Percentiles rank a stretch among this genome's conserved stretches.
phyloP scores from a whole-genome alignment of 2,797 vertebrate species.

The Poecilia velifera region DNA sequence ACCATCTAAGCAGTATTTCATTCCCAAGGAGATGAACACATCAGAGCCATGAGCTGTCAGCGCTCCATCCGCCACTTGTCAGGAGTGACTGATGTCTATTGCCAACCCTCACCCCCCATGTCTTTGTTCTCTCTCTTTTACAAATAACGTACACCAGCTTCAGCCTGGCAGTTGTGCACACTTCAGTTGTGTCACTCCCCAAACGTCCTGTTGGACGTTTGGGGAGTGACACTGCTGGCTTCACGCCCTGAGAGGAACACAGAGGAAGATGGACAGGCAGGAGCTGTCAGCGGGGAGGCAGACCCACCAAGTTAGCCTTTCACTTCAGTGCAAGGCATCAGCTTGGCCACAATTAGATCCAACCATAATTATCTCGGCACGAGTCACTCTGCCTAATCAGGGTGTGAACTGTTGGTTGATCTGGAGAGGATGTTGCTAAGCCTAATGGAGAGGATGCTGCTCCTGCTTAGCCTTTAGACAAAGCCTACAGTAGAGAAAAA shows the following conservation, averaged over 20 bases:
- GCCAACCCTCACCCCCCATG: constrained; percentile 8
- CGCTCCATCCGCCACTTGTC: constrained; percentile 60
- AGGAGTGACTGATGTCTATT: constrained; percentile 59
- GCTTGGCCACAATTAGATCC: constrained; percentile 55
- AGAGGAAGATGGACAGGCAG: constrained; percentile 54
- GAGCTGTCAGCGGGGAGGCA: constrained; percentile 49
- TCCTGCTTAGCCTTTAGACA: background rate
- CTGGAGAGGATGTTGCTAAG: background rate
- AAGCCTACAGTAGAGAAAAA: too few relatives aligned
- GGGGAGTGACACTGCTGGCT: constrained; percentile 34
- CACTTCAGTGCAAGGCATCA: constrained; percentile 56
- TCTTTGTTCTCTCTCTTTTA: constrained; percentile 24
- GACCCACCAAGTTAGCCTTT: constrained; percentile 39
- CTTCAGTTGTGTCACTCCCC: background rate
- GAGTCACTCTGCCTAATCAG: constrained; percentile 53
- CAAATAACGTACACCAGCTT: constrained; percentile 7
- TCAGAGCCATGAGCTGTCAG: constrained; percentile 65
- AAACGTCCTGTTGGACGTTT: constrained; percentile 25
- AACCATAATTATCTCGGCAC: constrained; percentile 59
- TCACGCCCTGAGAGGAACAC: constrained; percentile 19
- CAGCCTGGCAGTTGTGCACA: background rate
- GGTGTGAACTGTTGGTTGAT: constrained; percentile 20
- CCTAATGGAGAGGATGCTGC: background rate
- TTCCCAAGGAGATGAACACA: constrained; percentile 55
- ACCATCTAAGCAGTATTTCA: constrained; percentile 24